phyloP scores from a whole-genome alignment of 1,140 invertebrate species.

The Diprion similis region DNA sequence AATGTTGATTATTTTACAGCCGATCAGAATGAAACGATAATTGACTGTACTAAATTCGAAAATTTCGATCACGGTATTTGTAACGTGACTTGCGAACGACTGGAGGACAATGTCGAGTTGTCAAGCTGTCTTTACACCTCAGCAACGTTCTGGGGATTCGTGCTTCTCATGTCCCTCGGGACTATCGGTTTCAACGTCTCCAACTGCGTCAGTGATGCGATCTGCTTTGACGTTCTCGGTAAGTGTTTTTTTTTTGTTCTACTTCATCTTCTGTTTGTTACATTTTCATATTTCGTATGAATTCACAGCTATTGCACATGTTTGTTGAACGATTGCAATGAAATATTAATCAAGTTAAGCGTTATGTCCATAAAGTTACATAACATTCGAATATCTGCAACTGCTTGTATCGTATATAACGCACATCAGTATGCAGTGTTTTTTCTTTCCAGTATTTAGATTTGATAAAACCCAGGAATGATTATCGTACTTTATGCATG shows the following conservation, averaged over 20 bases:
- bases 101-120: conserved; percentile 35
- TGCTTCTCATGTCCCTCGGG: conserved; percentile 73
- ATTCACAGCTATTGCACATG: too few species aligned
- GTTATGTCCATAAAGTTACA: conserved; percentile 4
- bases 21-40: not conserved
- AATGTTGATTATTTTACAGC: not conserved
- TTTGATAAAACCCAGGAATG: too few species aligned
- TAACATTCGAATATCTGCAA: not conserved
- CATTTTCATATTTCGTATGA: not conserved
- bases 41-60: conserved; percentile 1
- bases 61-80: not conserved
- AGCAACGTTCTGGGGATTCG: conserved; percentile 74
- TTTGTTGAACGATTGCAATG: not conserved
- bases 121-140: conserved; percentile 61
- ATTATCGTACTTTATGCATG: not conserved
- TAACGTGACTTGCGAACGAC: conserved; percentile 31
- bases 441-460: too few species aligned
- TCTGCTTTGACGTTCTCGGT: conserved; percentile 83
- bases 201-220: conserved; percentile 80
- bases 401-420: not conserved
- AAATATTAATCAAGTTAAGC: conserved; percentile 13
- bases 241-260: conserved; percentile 39
- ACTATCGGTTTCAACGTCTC: conserved; percentile 78
- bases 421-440: not conserved
- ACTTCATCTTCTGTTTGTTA: too few species aligned